These are phyloP conservation scores for Condylura cristata DNA, from an alignment of 2,113 vertebrate genomes.

Conservation along the genomic window DNA sequence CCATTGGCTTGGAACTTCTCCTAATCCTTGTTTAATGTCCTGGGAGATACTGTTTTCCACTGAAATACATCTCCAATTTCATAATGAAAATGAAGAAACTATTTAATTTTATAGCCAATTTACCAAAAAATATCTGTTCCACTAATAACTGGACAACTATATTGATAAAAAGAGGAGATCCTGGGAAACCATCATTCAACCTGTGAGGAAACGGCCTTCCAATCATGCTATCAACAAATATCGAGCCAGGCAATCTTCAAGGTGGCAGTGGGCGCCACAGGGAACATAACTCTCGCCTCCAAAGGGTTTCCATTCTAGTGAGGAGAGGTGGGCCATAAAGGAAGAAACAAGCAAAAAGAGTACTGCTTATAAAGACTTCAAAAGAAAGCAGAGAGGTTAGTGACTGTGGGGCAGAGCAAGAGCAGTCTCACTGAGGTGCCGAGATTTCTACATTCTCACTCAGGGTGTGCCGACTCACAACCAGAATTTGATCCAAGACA, in stretches of 20 bases:
- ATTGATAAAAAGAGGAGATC: constrained; percentile 17
- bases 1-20: constrained; percentile 42
- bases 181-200: not conserved
- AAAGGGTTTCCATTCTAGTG: not conserved
- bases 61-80: constrained; percentile 49
- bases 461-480: not conserved
- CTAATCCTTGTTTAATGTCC: constrained; percentile 67
- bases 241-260: not conserved
- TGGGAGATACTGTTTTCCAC: not conserved
- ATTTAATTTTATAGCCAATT: constrained; percentile 41
- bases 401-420: no score
- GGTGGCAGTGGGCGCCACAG: not conserved
- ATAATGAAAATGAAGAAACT: constrained; percentile 52
- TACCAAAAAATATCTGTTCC: not conserved
- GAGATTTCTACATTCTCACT: not conserved
- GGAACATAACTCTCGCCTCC: not conserved
- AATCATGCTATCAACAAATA: not conserved
- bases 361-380: not conserved
- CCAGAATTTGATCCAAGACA: not conserved
- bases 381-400: not conserved
- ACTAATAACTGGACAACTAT: not conserved
- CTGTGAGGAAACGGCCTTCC: not conserved
- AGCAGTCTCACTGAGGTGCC: not conserved
- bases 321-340: not conserved
- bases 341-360: not conserved